Evolutionary conservation across 2,888 invertebrate genomes (phyloP), one percentile per base, ranked within the genome.

Genomic region (Syritta pipiens): DNA sequence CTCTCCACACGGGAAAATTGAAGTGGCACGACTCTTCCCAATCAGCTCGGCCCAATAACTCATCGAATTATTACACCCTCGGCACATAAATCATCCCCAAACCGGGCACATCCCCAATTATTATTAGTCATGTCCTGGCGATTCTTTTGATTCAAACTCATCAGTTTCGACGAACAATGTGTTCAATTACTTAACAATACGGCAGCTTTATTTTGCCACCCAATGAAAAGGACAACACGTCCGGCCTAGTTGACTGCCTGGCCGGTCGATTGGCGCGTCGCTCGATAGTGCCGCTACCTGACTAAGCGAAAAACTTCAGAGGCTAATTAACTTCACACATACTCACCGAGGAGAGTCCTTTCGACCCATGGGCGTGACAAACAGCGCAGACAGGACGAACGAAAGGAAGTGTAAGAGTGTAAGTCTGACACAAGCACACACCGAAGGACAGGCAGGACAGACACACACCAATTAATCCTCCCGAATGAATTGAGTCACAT

Each of bases 401-500:
- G 22, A 6, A 57, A 20, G 17, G 14, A 46, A 9, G 35, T 24
- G 12, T 12, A 6, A 9, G 28, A 5, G 9, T 17, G 14, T 7
- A 17, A 9, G 19, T 7, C 7, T 37, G 37, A 17, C 17, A 37
- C 37, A 37, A 17, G 7, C n/a, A n/a, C 22, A 30, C 28, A 51
- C 10, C 48, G 35, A 22, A 22, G 7, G 40, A 68, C 30, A 20
- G 35, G 28, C 37, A 7, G 26, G 7, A 35, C 14, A 55, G 12
- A 55, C 19, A 24, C 22, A 53, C 62, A 55, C 30, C 44, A 69
- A 71, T 65, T 63, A 77, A 65, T 65, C 53, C 53, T 60, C 14
- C 28, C 28, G 53, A 42, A 46, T 22, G 71, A 65, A 77, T 60
- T 71, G 77, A 77, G 77, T 77, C 71, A 71, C 59, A 71, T 77